phyloP scores from a whole-genome alignment of 2,888 invertebrate species.

The Entomobrya proxima region DNA sequence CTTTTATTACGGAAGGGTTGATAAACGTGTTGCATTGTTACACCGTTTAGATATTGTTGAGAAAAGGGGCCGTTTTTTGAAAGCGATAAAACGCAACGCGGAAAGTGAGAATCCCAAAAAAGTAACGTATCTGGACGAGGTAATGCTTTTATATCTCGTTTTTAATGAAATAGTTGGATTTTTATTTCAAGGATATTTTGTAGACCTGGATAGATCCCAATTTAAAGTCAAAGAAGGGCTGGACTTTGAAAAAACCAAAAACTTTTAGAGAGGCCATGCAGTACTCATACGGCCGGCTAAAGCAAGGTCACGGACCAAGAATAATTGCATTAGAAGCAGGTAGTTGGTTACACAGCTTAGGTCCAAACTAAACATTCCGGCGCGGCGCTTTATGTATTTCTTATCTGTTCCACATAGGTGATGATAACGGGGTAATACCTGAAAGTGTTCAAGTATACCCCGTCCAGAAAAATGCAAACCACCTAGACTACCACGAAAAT shows the following conservation, averaged over 20 bases:
- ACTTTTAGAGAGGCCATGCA: background rate
- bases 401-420: background rate
- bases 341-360: background rate
- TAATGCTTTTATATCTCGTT: background rate
- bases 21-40: slow-evolving; percentile 1
- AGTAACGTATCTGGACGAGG: slow-evolving; percentile 14
- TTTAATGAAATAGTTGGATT: no score
- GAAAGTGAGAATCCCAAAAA: background rate
- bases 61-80: background rate
- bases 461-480: background rate
- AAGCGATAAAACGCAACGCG: background rate
- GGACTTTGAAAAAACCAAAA: slow-evolving; percentile 4
- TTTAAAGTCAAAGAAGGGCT: background rate
- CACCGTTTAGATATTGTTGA: background rate
- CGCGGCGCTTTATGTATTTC: background rate
- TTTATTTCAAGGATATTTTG: no score
- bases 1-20: background rate
- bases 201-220: slow-evolving; percentile 23
- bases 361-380: background rate
- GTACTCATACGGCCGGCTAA: background rate
- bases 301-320: slow-evolving; percentile 8
- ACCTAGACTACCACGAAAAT: slow-evolving; percentile 8
- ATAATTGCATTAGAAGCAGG: slow-evolving; percentile 13
- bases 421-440: background rate
- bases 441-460: background rate